Evolutionary conservation across 2,797 vertebrate genomes (phyloP).

Genomic region (Hirundo rustica): DNA sequence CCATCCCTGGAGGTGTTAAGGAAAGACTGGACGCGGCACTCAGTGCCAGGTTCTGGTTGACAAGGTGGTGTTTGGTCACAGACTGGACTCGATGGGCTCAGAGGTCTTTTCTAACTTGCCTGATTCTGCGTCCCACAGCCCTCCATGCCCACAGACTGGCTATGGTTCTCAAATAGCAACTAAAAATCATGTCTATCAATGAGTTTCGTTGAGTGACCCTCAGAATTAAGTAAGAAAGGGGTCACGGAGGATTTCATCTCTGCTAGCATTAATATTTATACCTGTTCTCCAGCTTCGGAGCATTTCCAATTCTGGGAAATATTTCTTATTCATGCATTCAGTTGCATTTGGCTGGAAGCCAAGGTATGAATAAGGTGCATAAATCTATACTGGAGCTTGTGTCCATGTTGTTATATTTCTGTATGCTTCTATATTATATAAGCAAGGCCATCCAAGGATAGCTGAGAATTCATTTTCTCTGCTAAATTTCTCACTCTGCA

Average conservation of each 20-base stretch:
- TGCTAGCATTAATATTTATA: neutral
- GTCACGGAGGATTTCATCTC: neutral
- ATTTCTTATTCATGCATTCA: neutral
- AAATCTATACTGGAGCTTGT: neutral
- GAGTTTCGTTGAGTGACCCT: neutral
- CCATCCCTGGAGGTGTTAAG: neutral
- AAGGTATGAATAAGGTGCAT: constrained; percentile 24
- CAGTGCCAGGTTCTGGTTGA: neutral
- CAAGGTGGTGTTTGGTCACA: neutral
- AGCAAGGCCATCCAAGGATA: neutral
- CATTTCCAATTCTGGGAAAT: neutral
- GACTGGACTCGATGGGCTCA: rapidly evolving
- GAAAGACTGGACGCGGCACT: rapidly evolving
- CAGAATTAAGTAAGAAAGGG: neutral
- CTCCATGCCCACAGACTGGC: neutral
- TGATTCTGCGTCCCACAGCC: neutral
- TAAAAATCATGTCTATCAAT: neutral
- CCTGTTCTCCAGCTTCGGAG: neutral
- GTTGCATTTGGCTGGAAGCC: neutral
- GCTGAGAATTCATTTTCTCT: neutral
- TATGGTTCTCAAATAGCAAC: neutral
- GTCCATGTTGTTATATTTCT: neutral
- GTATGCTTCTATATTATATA: neutral
- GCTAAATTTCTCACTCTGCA: neutral
- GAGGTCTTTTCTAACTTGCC: rapidly evolving